Evolutionary conservation across 2,888 invertebrate species (phyloP).

Genomic region (Digitonthophagus gazella): DNA sequence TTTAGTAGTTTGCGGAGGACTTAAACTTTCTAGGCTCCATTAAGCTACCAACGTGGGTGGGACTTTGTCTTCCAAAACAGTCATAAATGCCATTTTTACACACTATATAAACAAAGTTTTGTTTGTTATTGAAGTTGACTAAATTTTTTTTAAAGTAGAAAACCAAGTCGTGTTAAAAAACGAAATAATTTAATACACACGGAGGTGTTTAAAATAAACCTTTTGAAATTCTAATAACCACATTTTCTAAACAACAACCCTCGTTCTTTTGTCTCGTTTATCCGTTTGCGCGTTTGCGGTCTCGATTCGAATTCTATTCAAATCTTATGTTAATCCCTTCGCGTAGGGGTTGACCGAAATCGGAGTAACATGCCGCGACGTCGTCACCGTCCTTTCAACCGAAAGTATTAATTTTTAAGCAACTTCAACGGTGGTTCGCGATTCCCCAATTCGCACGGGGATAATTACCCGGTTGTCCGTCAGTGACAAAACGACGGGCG

Average conservation of each 20-base stretch:
- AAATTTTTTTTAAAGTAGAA: too few species aligned
- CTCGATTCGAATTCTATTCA: neutral
- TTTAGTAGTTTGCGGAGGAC: neutral
- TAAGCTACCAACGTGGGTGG: neutral
- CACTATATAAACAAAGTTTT: neutral
- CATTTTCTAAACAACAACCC: neutral
- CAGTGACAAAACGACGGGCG: conserved; percentile 23
- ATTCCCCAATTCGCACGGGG: conserved; percentile 27
- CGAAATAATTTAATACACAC: too few species aligned
- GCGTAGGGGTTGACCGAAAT: neutral
- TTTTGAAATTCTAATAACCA: neutral
- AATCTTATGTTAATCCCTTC: neutral
- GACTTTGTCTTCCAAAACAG: neutral
- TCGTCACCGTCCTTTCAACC: neutral
- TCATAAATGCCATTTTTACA: neutral
- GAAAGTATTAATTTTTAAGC: conserved; percentile 10
- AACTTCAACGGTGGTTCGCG: conserved; percentile 6
- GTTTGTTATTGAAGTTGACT: too few species aligned
- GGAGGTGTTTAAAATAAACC: neutral
- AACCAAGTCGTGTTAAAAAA: too few species aligned
- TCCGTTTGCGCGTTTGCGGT: neutral
- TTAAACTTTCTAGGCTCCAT: neutral
- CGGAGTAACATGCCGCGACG: conserved; percentile 6
- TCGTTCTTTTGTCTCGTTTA: neutral
- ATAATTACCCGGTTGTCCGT: conserved; percentile 25